Evolutionary conservation across 2,113 vertebrate genomes (phyloP), one percentile per base, ranked within the genome.

Genomic region (Hirundichthys speculiger): DNA sequence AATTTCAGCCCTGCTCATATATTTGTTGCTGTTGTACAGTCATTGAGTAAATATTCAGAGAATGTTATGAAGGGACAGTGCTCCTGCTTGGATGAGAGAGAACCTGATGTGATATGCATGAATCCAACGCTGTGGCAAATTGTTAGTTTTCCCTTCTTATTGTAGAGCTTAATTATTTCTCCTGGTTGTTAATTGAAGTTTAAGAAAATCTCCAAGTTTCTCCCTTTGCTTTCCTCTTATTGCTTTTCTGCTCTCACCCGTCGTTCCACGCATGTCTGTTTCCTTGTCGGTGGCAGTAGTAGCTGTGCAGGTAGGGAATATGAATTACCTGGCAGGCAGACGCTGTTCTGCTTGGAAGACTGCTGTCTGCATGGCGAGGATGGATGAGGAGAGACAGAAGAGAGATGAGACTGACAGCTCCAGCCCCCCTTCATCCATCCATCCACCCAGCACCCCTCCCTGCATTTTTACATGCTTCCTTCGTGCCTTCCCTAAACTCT

Each of bases 301-400:
- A 64, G 67, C 72, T 72, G 71, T 75, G 85, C 74, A 78, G 87
- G 87, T 78, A 73, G 86, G 85, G 90, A 92, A 92, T 92, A 91
- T 92, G 86, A 92, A 93, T 92, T 89, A 92, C 78, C 81, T 88
- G 90, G 80, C 88, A 88, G 83, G 80, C 84, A 80, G 74, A 62
- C 64, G 52, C 72, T 77, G 90, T 90, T 92, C 89, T 91, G 91
- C 91, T 88, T 89, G 89, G 89, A 77, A 84, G 86, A 59, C 80
- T 86, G 89, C 91, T 91, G 90, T 91, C 91, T 90, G 79, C 81
- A 67, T 43, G 52, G 70, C n/a, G 46, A 84, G 81, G 86, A 91
- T 89, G 85, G 88, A 91, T 90, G 90, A 87, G 80, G 86, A 77
- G 74, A 90, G 86, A 90, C 85, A 84, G 77, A 69, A 85, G 83